Evolutionary conservation across 2,797 vertebrate species (phyloP).

Genomic region (Helicolenus hilgendorfi): DNA sequence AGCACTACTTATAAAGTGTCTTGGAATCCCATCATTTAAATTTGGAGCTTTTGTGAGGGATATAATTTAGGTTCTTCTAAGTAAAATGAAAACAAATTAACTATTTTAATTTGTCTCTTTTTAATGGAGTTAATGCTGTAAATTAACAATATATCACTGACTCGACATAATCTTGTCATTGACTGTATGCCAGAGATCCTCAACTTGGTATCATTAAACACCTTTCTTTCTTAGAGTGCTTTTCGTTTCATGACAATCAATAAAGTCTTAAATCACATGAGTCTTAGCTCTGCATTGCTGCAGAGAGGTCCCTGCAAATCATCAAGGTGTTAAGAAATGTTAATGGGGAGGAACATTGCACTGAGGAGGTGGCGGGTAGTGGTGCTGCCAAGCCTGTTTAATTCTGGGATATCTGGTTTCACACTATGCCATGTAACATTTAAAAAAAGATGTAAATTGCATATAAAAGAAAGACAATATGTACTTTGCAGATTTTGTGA

Average conservation of each 20-base stretch:
- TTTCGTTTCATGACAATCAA: conserved; percentile 34
- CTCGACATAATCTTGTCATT: neutral
- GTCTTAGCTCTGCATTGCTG: conserved; percentile 17
- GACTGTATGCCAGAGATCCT: neutral
- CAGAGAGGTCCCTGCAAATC: conserved; percentile 19
- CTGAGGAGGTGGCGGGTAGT: neutral
- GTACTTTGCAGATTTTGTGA: neutral
- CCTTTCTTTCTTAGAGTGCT: conserved; percentile 18
- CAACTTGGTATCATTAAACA: neutral
- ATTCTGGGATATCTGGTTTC: neutral
- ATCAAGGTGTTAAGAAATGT: conserved; percentile 18
- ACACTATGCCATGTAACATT: neutral
- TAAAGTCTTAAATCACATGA: conserved; percentile 33
- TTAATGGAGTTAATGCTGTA: neutral
- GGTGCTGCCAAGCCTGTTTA: neutral
- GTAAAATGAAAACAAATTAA: neutral
- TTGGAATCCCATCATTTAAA: neutral
- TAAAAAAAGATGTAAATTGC: neutral
- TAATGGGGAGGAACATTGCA: conserved; percentile 13
- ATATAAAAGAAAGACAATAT: neutral
- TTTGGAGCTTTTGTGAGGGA: no score
- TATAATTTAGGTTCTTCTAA: neutral
- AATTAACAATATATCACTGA: neutral
- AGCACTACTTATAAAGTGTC: neutral
- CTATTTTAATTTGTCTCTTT: neutral